Percentiles rank a stretch among this genome's conserved stretches.
Evolutionary conservation across 64 coral and sea anemone genomes (phyloP).

Genomic region (Porites lutea): DNA sequence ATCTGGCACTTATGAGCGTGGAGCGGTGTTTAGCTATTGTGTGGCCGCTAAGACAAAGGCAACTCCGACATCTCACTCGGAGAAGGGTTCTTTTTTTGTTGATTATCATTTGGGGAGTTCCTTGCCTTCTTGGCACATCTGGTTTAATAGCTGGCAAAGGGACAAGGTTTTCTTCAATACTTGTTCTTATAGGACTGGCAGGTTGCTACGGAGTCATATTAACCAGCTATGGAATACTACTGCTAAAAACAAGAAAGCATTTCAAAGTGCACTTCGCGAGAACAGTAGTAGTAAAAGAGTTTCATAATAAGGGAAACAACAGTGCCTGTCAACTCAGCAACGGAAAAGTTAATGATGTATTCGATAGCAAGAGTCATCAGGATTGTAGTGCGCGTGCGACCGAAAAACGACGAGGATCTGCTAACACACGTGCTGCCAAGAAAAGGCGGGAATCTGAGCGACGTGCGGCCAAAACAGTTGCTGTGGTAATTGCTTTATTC

Average conservation of each 20-base stretch:
- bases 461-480: slow-evolving; percentile 55
- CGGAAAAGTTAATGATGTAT: background rate
- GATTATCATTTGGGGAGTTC: slow-evolving; percentile 50
- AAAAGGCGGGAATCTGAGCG: slow-evolving; percentile 47
- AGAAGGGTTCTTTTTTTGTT: slow-evolving; percentile 7
- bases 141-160: background rate
- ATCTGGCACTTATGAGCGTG: slow-evolving; percentile 65
- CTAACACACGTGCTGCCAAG: background rate
- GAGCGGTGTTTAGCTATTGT: slow-evolving; percentile 65
- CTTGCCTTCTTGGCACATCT: background rate
- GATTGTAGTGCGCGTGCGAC: background rate
- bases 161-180: background rate
- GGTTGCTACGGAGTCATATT: slow-evolving; percentile 28
- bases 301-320: background rate
- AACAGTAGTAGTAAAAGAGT: too few species aligned
- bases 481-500: slow-evolving; percentile 50
- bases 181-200: slow-evolving; percentile 25
- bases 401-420: background rate
- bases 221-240: background rate
- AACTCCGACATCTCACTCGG: background rate
- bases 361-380: background rate
- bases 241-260: background rate
- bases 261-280: background rate
- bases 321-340: background rate
- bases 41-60: slow-evolving; percentile 39